Conservation (phyloP, 2,888 invertebrate genomes). For the Keiferia lycopersicella region DNA sequence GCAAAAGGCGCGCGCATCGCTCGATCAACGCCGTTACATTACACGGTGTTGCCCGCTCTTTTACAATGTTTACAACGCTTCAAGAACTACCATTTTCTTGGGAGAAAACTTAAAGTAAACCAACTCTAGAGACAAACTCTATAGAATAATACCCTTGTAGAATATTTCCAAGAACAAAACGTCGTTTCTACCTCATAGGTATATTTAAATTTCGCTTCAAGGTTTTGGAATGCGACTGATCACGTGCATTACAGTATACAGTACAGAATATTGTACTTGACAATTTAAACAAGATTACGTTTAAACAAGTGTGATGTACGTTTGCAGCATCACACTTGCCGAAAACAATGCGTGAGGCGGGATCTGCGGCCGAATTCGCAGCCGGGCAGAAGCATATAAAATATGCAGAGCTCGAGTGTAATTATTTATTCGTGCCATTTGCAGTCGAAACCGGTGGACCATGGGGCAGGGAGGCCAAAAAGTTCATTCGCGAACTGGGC, state of each 20-base stretch:
- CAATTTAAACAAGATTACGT: background rate
- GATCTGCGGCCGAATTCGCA: no score
- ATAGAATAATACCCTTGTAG: background rate
- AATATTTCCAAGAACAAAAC: background rate
- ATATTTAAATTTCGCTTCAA: background rate
- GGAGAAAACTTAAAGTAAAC: slow-evolving; percentile 13
- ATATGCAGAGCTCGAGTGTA: no score
- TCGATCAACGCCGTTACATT: slow-evolving; percentile 34
- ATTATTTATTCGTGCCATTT: no score
- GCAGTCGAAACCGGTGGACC: no score
- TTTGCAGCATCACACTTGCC: no score
- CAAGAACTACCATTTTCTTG: slow-evolving; percentile 15
- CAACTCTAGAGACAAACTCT: background rate
- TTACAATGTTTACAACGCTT: slow-evolving; percentile 26
- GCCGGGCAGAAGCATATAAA: no score
- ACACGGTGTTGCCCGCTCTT: slow-evolving; percentile 35
- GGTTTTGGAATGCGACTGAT: background rate
- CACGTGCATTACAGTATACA: background rate
- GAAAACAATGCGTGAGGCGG: no score
- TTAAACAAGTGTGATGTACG: no score
- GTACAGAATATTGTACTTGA: background rate
- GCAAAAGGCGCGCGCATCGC: slow-evolving; percentile 50
- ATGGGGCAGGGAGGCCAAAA: no score
- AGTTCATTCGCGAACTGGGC: no score
- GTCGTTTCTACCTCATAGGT: no score